These are phyloP conservation scores for Dryobota labecula DNA, from an alignment of 2,888 invertebrate genomes.

Conservation along the genomic window DNA sequence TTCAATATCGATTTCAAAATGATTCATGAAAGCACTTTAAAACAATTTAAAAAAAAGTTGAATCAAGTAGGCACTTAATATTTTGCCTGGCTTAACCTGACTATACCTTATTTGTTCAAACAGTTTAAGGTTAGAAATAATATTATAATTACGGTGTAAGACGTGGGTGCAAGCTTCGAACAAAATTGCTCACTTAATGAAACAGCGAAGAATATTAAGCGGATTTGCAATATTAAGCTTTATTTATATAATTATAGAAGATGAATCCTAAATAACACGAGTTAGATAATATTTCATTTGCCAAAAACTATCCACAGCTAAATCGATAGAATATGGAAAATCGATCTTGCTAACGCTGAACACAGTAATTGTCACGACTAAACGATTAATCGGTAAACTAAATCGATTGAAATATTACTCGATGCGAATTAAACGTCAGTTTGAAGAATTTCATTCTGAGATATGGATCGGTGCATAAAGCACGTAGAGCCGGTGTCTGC, in stretches of 20 bases:
- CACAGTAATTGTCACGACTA: slow-evolving; percentile 24
- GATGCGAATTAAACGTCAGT: slow-evolving; percentile 55
- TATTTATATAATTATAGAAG: slow-evolving; percentile 9
- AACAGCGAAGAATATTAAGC: slow-evolving; percentile 7
- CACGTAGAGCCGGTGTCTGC: slow-evolving; percentile 67
- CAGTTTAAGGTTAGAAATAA: slow-evolving; percentile 12
- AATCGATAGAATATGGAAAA: slow-evolving; percentile 13
- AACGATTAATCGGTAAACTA: slow-evolving; percentile 51
- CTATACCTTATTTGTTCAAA: slow-evolving; percentile 9
- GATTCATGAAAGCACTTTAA: background rate
- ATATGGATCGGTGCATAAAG: slow-evolving; percentile 66
- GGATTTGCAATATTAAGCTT: slow-evolving; percentile 19
- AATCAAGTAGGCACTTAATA: background rate
- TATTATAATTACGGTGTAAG: slow-evolving; percentile 36
- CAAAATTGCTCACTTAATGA: slow-evolving; percentile 39
- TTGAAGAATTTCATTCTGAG: slow-evolving; percentile 64
- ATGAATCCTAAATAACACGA: slow-evolving; percentile 11
- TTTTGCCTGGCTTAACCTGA: background rate
- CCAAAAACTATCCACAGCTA: background rate
- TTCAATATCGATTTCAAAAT: background rate
- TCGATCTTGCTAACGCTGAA: background rate
- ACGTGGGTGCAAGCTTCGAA: slow-evolving; percentile 39
- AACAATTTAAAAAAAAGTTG: background rate
- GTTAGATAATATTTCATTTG: background rate
- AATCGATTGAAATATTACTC: slow-evolving; percentile 55